Conservation (phyloP, 2,888 invertebrate genomes). For the Ceramica pisi region DNA sequence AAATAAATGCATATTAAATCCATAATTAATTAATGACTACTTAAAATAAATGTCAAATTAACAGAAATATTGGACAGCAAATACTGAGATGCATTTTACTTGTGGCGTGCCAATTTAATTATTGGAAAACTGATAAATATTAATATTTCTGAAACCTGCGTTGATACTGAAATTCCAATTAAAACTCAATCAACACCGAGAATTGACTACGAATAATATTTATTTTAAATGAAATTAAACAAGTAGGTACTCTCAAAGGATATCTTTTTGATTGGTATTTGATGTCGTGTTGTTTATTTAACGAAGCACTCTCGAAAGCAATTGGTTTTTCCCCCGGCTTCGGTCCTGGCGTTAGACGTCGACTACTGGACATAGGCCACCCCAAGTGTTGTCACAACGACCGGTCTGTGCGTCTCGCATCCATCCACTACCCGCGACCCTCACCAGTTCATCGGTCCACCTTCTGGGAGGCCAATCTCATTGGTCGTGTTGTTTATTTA, state of each 20-base stretch:
- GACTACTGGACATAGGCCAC: too few species aligned
- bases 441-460: too few species aligned
- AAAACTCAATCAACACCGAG: slow-evolving; percentile 27
- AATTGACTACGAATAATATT: slow-evolving; percentile 13
- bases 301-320: not conserved
- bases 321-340: not conserved
- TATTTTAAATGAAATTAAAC: slow-evolving; percentile 18
- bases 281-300: slow-evolving; percentile 2
- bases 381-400: too few species aligned
- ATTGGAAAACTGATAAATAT: slow-evolving; percentile 29
- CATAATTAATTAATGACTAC: not conserved
- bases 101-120: not conserved
- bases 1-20: not conserved
- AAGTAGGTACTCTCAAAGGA: not conserved
- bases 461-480: too few species aligned
- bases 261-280: not conserved
- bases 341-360: too few species aligned
- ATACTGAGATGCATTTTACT: slow-evolving; percentile 12
- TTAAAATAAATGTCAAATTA: not conserved
- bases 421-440: too few species aligned
- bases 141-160: slow-evolving; percentile 18
- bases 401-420: too few species aligned
- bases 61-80: not conserved
- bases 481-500: too few species aligned
- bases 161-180: slow-evolving; percentile 18